Conservation (phyloP, 2,888 invertebrate species). For the Apodemia duryi region DNA sequence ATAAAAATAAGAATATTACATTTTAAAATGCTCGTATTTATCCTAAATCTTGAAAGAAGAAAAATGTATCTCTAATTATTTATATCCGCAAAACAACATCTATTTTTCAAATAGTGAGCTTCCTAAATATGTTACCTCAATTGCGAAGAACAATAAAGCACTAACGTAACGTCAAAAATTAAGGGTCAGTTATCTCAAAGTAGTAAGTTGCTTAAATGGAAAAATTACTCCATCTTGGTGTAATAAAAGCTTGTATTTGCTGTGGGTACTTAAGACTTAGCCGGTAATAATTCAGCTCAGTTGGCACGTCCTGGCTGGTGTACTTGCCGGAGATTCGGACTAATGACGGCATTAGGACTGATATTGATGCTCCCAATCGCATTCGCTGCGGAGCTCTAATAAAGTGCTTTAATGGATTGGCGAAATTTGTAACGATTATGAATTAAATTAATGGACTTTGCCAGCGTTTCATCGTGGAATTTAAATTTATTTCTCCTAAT, state of each 20-base stretch:
- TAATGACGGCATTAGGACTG: conserved; percentile 13
- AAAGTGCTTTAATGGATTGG: conserved; percentile 14
- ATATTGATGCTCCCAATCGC: conserved; percentile 14
- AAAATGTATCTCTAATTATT: too few species aligned
- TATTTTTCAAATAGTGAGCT: too few species aligned
- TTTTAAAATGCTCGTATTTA: too few species aligned
- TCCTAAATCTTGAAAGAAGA: too few species aligned
- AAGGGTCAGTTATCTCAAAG: too few species aligned
- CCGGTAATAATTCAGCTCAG: conserved; percentile 7
- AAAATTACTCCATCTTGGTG: not conserved
- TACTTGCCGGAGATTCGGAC: conserved; percentile 6
- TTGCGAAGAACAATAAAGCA: too few species aligned
- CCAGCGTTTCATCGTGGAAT: not conserved
- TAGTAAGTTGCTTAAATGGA: not conserved
- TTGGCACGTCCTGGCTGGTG: conserved; percentile 8
- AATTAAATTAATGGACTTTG: conserved; percentile 11
- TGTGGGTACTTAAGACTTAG: conserved; percentile 1
- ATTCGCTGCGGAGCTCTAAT: conserved; percentile 8
- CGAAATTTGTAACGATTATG: conserved; percentile 15
- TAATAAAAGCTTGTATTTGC: not conserved
- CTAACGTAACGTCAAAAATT: too few species aligned
- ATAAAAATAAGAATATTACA: too few species aligned
- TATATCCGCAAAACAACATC: too few species aligned
- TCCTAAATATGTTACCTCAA: too few species aligned
- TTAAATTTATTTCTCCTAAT: not conserved